Evolutionary conservation across 2,888 invertebrate species (phyloP), one percentile per base, ranked within the genome.

Genomic region (Galeruca laticollis): DNA sequence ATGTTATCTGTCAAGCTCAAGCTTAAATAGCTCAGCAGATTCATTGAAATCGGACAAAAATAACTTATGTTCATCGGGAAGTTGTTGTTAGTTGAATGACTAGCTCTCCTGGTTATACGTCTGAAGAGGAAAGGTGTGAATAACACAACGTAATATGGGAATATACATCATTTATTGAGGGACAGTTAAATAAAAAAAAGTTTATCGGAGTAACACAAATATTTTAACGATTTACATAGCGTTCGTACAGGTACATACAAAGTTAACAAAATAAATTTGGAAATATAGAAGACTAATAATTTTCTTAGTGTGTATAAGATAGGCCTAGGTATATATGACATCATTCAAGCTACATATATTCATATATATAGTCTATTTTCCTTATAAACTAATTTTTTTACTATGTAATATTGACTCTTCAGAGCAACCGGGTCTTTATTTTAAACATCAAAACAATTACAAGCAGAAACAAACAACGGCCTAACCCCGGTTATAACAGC

Each of bases 381-480:
- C 77, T 79, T 80, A 74, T 73, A 65, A 75, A 74, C 78, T 81
- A 80, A 69, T 56, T 75, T 72, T 31, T 54, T 57, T 77, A 79
- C 81, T 84, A 82, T 81, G 82, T 84, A 84, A 83, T 84, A 85
- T 84, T 84, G 84, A 84, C 84, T 84, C 81, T 82, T 83, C 79
- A 84, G 84, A 84, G 84, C 81, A 82, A 82, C 77, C 78, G 77
- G 78, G 77, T 75, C 70, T 73, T 72, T 9, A 56, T 56, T 31
- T 47, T 47, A 43, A 70, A 78, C 81, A 79, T 78, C 75, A 78
- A 82, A 81, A 77, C 77, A 81, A 78, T 78, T 70, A 75, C 74
- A 78, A 76, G 77, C 76, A 68, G 72, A 74, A 70, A 49, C 21
- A 72, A 74, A 70, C 21, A 59, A 71, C 68, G 71, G 60, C 68